Base-by-base conservation (phyloP, 2,888 invertebrate species). In the Mythimna pallens region DNA sequence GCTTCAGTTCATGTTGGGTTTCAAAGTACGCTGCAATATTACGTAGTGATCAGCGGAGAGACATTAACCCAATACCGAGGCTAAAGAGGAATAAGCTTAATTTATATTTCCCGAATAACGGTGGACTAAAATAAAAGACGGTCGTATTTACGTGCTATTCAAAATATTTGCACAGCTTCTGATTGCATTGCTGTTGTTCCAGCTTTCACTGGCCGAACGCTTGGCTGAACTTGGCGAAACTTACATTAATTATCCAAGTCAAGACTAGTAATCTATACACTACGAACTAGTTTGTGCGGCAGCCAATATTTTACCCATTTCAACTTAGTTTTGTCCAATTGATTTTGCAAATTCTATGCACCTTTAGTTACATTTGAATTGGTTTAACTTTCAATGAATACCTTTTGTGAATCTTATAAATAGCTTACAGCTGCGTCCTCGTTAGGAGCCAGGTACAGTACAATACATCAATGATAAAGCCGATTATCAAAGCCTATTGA, bases 221-320 rank as follows among this genome's bases (percentile, higher is more conserved):
- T 84, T 70, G 73, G 73, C 68, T 78, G 78, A 84, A 83, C 79
- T 86, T 84, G 22, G 71, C 40, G 72, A 78, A 86, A 86, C 81
- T 86, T 86, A 67, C 66, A 81, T 86, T 84, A 81, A 86, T 84
- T 78, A 86, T 73, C 50, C 80, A 61, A 86, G 70, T 62, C 73
- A 68, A 70, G 67, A 62, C 71, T 67, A 72, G 76, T 81, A 78
- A 81, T 78, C 68, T 70, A 77, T 84, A 79, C 36, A 76, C 20
- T 65, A 30, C 61, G 65, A 73, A 74, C 68, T 72, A 79, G 70
- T 78, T 79, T 30, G 62, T 66, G 59, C 64, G n/a, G 59, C 68
- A 74, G 58, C 63, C 80, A 77, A 82, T 86, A 81, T 81, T 84
- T 79, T 65, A 81, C 62, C 72, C 59, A 70, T 62, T 82, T 61